Evolutionary conservation across 2,113 vertebrate genomes (phyloP).

Genomic region (Colius striatus): DNA sequence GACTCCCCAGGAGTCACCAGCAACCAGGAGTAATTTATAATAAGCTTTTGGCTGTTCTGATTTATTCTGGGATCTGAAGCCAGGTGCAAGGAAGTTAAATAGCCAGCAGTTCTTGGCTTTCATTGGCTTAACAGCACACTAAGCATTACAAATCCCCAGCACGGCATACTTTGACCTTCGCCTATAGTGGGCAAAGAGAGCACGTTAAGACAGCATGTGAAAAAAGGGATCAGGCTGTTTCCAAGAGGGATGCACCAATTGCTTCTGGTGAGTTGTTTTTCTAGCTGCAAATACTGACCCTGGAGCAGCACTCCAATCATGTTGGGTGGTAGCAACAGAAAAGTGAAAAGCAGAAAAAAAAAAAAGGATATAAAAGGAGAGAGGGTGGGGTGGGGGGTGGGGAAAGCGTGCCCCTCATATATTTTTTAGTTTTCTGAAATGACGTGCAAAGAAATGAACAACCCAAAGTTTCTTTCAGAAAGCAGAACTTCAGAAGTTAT

Average conservation of each 20-base stretch:
- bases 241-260: not conserved
- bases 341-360: not conserved
- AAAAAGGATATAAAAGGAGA: not conserved
- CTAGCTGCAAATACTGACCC: not conserved
- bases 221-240: not conserved
- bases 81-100: slow-evolving; percentile 30
- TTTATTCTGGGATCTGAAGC: slow-evolving; percentile 26
- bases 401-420: no score
- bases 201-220: not conserved
- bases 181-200: not conserved
- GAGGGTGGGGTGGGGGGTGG: no score
- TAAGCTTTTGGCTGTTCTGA: slow-evolving; percentile 14
- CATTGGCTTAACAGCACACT: not conserved
- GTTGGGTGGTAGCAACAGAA: not conserved
- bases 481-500: slow-evolving; percentile 2
- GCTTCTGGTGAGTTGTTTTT: not conserved
- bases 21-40: slow-evolving; percentile 30
- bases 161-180: not conserved
- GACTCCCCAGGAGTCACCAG: not conserved
- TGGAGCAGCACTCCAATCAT: not conserved
- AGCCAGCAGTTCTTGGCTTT: slow-evolving; percentile 14
- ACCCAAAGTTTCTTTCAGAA: not conserved
- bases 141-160: not conserved
- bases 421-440: not conserved
- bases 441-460: not conserved